phyloP scores from a whole-genome alignment of 2,113 vertebrate species.

The Guaruba guarouba region DNA sequence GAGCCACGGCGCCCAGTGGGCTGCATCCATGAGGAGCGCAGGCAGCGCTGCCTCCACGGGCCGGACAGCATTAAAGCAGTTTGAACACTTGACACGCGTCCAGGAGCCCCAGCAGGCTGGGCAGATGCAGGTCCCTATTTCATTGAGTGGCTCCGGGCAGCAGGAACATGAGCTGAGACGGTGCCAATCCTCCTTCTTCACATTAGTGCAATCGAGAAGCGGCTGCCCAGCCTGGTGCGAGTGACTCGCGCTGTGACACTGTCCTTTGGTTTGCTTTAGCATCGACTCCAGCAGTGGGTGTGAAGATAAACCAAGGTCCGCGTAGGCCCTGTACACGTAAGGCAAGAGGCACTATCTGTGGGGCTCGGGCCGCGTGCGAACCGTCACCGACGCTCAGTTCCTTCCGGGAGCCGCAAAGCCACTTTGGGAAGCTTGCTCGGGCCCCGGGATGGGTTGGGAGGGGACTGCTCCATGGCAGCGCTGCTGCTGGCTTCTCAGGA shows the following conservation, averaged over 20 bases:
- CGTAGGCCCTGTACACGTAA: conserved; percentile 74
- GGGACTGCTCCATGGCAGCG: background rate
- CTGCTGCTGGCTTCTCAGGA: background rate
- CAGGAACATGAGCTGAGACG: conserved; percentile 52
- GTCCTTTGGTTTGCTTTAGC: conserved; percentile 81
- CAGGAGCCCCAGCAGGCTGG: background rate
- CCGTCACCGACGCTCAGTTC: conserved; percentile 38
- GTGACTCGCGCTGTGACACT: conserved; percentile 29
- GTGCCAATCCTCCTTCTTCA: conserved; percentile 47
- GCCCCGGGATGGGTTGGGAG: background rate
- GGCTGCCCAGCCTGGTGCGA: conserved; percentile 32
- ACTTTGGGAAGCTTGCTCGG: conserved; percentile 19
- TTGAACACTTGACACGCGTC: background rate
- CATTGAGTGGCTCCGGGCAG: conserved; percentile 54
- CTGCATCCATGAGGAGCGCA: background rate
- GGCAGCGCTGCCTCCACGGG: background rate
- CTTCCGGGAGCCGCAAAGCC: conserved; percentile 57
- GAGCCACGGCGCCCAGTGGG: background rate
- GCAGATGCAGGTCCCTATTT: conserved; percentile 30
- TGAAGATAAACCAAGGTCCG: conserved; percentile 68
- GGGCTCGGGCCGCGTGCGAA: conserved; percentile 55
- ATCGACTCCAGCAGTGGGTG: conserved; percentile 53
- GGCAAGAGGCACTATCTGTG: conserved; percentile 78
- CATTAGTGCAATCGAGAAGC: conserved; percentile 86
- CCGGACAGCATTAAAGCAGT: conserved; percentile 10